These are phyloP conservation scores for Aelia acuminata DNA, from an alignment of 2,888 invertebrate genomes.

Conservation along the genomic window DNA sequence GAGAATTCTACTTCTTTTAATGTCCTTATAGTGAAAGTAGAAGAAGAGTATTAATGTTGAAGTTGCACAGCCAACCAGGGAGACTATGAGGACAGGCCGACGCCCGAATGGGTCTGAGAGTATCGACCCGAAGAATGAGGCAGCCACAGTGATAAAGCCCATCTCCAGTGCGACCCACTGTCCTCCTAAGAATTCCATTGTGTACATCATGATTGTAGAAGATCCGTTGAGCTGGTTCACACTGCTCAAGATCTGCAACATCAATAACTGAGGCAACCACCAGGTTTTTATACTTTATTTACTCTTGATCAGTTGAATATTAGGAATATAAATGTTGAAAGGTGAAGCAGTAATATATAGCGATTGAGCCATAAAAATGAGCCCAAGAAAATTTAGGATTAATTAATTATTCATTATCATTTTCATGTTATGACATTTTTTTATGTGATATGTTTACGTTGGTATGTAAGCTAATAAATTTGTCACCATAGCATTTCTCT, in stretches of 20 bases:
- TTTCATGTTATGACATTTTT: too few species aligned
- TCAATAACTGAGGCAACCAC: neutral
- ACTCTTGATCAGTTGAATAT: neutral
- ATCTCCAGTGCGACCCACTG: constrained; percentile 60
- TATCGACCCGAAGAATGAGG: constrained; percentile 62
- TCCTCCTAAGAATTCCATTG: constrained; percentile 62
- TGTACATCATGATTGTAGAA: constrained; percentile 62
- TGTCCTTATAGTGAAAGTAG: constrained; percentile 60
- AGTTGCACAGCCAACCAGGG: constrained; percentile 61
- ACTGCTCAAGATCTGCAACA: constrained; percentile 59
- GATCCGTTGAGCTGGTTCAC: constrained; percentile 63
- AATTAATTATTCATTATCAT: too few species aligned
- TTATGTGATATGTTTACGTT: too few species aligned
- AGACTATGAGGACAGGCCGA: constrained; percentile 63
- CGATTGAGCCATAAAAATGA: neutral
- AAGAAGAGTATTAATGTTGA: constrained; percentile 60
- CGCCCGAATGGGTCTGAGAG: constrained; percentile 63
- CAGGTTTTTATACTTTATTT: neutral
- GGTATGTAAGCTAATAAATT: too few species aligned
- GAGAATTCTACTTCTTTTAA: constrained; percentile 57
- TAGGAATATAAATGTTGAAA: neutral
- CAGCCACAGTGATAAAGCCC: constrained; percentile 62
- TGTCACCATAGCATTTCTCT: too few species aligned
- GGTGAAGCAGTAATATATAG: neutral
- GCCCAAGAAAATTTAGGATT: too few species aligned